These are phyloP conservation scores for Setipinna tenuifilis DNA, from an alignment of 2,797 vertebrate species.

Conservation along the genomic window DNA sequence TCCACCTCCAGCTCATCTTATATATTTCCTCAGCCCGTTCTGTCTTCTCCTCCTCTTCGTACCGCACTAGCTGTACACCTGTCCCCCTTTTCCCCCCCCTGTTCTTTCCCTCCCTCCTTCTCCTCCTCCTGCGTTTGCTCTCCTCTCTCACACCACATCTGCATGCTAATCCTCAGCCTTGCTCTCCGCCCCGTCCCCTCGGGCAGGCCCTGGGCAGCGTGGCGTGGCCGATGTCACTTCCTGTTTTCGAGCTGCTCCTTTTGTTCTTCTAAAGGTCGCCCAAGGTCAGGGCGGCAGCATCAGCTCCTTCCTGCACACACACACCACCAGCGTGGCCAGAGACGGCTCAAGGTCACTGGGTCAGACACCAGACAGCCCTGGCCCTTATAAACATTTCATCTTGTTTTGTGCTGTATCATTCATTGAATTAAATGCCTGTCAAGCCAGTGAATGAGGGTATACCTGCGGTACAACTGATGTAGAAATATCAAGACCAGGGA, in stretches of 20 bases:
- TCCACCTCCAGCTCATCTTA: not conserved
- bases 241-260: too few species aligned
- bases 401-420: not conserved
- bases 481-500: not conserved
- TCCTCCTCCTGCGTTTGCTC: not conserved
- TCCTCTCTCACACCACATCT: slow-evolving; percentile 2
- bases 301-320: too few species aligned
- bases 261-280: too few species aligned
- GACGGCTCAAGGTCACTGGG: too few species aligned
- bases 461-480: not conserved
- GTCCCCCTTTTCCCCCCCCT: not conserved
- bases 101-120: not conserved
- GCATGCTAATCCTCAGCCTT: not conserved
- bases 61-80: not conserved
- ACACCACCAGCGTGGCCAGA: too few species aligned
- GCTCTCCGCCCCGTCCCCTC: not conserved
- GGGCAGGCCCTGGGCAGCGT: too few species aligned
- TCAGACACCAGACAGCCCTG: not conserved
- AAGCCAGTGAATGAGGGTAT: not conserved
- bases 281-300: too few species aligned
- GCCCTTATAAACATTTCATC: not conserved
- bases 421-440: not conserved
- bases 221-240: too few species aligned
- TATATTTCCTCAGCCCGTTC: not conserved
- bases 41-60: not conserved